A percentile compares a stretch with the other conserved stretches of the same genome.
phyloP scores from a whole-genome alignment of 2,888 invertebrate genomes.

The Gasteruption jaculator region DNA sequence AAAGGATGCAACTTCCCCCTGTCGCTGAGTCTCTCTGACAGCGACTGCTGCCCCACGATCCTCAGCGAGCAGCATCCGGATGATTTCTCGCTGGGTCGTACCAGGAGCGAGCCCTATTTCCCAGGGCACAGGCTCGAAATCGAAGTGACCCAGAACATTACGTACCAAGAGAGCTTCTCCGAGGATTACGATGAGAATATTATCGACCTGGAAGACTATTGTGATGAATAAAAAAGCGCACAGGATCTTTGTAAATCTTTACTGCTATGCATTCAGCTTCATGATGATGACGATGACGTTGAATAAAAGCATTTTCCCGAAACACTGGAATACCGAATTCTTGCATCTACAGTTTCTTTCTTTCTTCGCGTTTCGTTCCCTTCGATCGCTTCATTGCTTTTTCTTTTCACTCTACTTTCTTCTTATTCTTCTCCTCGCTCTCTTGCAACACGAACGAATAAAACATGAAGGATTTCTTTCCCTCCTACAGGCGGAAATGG shows the following conservation, averaged over 20 bases:
- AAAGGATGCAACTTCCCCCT: conserved; percentile 20
- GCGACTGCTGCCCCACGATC: conserved; percentile 24
- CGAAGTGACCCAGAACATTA: conserved; percentile 43
- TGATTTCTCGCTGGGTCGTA: conserved; percentile 34
- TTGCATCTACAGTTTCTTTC: no score
- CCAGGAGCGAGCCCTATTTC: conserved; percentile 40
- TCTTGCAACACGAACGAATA: no score
- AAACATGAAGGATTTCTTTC: conserved; percentile 24
- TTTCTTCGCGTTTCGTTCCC: no score
- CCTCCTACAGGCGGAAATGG: conserved; percentile 91
- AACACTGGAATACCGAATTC: no score
- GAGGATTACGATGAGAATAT: conserved; percentile 37
- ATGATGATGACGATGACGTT: no score
- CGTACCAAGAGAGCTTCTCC: conserved; percentile 38
- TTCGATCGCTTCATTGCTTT: no score
- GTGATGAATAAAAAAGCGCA: conserved; percentile 25
- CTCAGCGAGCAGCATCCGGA: conserved; percentile 19
- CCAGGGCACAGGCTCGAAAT: conserved; percentile 37
- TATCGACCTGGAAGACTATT: conserved; percentile 23
- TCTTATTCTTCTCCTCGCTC: no score
- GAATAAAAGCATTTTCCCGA: no score
- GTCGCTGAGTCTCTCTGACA: conserved; percentile 29
- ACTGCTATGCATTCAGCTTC: no score
- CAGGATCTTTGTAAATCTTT: no score
- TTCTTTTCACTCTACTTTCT: no score